These are phyloP conservation scores for Vicugna pacos DNA, from an alignment of 2,113 vertebrate genomes.

Conservation along the genomic window DNA sequence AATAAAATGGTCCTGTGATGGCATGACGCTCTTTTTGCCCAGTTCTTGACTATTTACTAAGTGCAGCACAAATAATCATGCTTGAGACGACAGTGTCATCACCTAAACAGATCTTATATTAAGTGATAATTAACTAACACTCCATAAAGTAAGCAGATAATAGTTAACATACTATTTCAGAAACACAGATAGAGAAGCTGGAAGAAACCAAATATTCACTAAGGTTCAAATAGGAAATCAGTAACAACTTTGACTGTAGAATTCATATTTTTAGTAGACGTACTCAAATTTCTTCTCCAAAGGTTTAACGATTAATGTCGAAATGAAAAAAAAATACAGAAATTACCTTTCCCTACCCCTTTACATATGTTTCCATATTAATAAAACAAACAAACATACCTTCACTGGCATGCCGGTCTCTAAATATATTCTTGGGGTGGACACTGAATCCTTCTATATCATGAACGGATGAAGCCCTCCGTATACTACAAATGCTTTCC, in stretches of 20 bases:
- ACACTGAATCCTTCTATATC: slow-evolving; percentile 96
- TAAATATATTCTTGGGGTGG: slow-evolving; percentile 93
- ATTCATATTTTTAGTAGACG: neutral
- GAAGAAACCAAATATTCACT: slow-evolving; percentile 42
- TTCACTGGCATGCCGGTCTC: slow-evolving; percentile 95
- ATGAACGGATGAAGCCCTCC: slow-evolving; percentile 97
- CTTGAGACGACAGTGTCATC: slow-evolving; percentile 26
- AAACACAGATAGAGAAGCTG: slow-evolving; percentile 47
- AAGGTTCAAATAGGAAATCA: slow-evolving; percentile 37
- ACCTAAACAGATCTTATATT: slow-evolving; percentile 29
- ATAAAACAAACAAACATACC: slow-evolving; percentile 87
- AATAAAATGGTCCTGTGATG: neutral
- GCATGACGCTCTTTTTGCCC: neutral
- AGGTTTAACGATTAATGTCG: neutral
- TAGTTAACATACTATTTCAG: slow-evolving; percentile 25
- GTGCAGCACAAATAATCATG: slow-evolving; percentile 53
- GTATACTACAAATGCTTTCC: slow-evolving; percentile 95
- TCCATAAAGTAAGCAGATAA: slow-evolving; percentile 38
- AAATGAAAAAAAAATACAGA: slow-evolving; percentile 34
- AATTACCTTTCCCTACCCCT: neutral
- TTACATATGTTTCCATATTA: slow-evolving; percentile 40
- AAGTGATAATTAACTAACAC: slow-evolving; percentile 61
- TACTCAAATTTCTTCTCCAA: slow-evolving; percentile 12
- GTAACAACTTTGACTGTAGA: neutral
- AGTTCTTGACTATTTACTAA: slow-evolving; percentile 35